Conservation (phyloP, 2,797 vertebrate species). For the Falco rusticolus region DNA sequence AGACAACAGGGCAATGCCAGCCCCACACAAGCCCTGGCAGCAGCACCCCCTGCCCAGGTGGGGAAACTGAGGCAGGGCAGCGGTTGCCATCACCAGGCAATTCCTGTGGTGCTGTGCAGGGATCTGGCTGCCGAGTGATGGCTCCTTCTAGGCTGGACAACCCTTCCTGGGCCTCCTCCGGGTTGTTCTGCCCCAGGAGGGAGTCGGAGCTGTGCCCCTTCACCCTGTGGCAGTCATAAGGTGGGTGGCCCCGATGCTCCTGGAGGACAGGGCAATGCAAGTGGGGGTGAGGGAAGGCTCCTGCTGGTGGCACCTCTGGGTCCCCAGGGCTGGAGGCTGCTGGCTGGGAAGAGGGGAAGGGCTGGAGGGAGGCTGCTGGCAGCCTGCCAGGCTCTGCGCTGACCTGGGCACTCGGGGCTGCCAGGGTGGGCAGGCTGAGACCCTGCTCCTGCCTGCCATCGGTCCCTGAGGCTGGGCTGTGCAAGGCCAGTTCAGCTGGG, state of each 20-base stretch:
- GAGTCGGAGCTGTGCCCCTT: neutral
- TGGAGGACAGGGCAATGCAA: rapidly evolving
- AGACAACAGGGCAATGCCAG: neutral
- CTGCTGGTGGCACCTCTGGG: neutral
- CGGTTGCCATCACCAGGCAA: neutral
- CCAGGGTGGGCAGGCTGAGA: neutral
- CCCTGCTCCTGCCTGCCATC: neutral
- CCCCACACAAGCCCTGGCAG: neutral
- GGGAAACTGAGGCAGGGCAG: neutral
- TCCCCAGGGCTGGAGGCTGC: neutral
- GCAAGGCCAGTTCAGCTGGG: neutral
- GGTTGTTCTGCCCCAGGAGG: neutral
- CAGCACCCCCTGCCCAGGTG: neutral
- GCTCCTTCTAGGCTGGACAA: neutral
- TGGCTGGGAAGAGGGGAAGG: neutral
- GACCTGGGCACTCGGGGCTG: neutral
- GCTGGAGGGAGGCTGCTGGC: neutral
- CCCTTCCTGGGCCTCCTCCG: neutral
- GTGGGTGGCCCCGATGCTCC: neutral
- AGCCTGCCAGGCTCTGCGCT: neutral
- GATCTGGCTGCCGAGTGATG: neutral
- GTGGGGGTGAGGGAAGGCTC: neutral
- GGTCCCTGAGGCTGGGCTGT: neutral
- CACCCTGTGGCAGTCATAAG: rapidly evolving
- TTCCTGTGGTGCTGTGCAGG: rapidly evolving